Base-by-base conservation (phyloP, 1,140 invertebrate species). In the Melipona quadrifasciata region DNA sequence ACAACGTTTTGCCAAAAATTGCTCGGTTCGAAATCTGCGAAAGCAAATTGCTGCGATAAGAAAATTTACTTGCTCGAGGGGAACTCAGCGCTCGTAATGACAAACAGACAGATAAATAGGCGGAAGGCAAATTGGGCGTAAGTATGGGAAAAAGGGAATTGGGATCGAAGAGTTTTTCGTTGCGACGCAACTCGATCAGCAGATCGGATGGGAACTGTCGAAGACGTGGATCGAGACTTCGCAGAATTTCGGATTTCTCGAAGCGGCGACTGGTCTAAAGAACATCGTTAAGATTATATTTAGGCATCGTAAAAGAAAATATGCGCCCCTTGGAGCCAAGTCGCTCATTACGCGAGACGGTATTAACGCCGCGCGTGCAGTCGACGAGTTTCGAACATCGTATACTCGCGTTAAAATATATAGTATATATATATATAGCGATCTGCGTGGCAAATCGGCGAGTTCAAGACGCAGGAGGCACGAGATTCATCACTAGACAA, bases 291-390 rank as follows among this genome's bases (percentile, higher is more conserved):
- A 93, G 92, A 94, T 94, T 94, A 94, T 94, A 94, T 94, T 94
- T 94, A 94, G 94, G 92, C 92, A 89, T 94, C 93, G 92, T 94
- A 94, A 94, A 94, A 94, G 94, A 94, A 94, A 94, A 94, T 94
- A 94, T 94, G 93, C 91, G 93, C 90, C 91, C 90, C 93, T 94
- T 93, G 93, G 94, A 94, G 94, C 94, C 94, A 94, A 94, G 90
- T 94, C 92, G 92, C 93, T 94, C 93, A 94, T 94, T 94, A 94
- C 93, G 91, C 88, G 93, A 92, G 93, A 93, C 92, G 94, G 92
- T 91, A 93, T 94, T 94, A 94, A 93, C 91, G 91, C 90, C 89
- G 89, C 86, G 39, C 90, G 89, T 80, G 78, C 88, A 86, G 85
- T 86, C 86, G 83, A 70, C 4, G 84, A 86, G 84, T 88, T 90